Evolutionary conservation across 2,113 vertebrate species (phyloP), one percentile per base, ranked within the genome.

Genomic region (Passer montanus): DNA sequence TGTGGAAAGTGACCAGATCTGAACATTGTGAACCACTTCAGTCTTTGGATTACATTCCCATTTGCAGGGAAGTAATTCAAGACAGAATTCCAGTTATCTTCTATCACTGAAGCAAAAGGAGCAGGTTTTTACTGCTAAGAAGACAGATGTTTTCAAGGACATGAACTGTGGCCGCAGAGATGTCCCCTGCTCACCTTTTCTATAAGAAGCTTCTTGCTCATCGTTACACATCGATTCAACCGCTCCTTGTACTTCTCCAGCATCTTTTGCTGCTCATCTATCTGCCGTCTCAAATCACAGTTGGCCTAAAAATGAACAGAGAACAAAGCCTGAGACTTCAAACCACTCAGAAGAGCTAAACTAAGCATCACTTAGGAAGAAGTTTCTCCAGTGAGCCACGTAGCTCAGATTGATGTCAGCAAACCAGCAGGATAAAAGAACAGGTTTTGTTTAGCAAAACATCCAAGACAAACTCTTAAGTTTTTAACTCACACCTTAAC

Each of bases 141-240:
- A 59, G 31, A 39, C 0, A 63, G 31, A 41, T 53, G 18, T 41
- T 94, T 82, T 50, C 81, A 78, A 81, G 56, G 52, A n/a, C 1
- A 1, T 31, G 10, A 79, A 49, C 46, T 60, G 35, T 44, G 27
- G 76, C 35, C 84, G 44, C 60, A 75, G 53, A 81, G 44, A 50
- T 64, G 46, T 18, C 15, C n/a, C 44, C 37, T 43, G 94, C 97
- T 91, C 89, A 99, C 99, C 98, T 99, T 99, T 98, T 99, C 99
- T 96, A 99, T 99, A 67, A 99, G 99, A 91, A 99, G 99, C 96
- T 99, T 99, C 98, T 99, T 99, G 97, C 99, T 99, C 99, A 99
- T 99, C 2, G 99, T 99, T 95, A 99, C 99, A 97, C 99, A 99
- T 97, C 99, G 99, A 97, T 99, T 99, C 96, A 99, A 98, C 81